These are phyloP conservation scores for Collichthys lucidus DNA, from an alignment of 2,113 vertebrate species.

Conservation along the genomic window DNA sequence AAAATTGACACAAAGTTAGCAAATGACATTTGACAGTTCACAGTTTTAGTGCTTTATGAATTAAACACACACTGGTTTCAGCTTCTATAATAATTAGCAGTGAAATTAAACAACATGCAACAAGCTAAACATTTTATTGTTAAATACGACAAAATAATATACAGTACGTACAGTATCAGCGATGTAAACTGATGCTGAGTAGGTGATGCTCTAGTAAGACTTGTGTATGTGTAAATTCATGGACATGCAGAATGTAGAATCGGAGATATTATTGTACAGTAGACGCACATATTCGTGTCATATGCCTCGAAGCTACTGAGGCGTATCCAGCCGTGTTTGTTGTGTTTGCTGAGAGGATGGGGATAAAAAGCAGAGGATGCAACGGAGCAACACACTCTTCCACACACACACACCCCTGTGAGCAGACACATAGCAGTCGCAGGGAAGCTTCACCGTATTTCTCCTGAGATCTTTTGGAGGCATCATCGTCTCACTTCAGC, in stretches of 20 bases:
- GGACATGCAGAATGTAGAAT: neutral
- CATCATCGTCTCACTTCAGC: slow-evolving; percentile 63
- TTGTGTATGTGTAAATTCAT: neutral
- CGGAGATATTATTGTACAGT: slow-evolving; percentile 20
- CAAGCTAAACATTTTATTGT: neutral
- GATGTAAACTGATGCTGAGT: neutral
- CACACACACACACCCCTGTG: slow-evolving; percentile 12
- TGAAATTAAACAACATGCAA: neutral
- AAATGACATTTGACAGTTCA: too few relatives aligned
- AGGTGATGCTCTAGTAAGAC: neutral
- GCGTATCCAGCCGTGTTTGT: slow-evolving; percentile 35
- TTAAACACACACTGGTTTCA: too few relatives aligned
- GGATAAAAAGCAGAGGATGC: slow-evolving; percentile 48
- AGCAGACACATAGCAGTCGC: slow-evolving; percentile 38
- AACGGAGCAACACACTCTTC: slow-evolving; percentile 40
- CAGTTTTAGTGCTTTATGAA: too few relatives aligned
- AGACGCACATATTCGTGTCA: neutral
- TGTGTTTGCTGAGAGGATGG: slow-evolving; percentile 33
- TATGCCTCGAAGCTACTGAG: slow-evolving; percentile 30
- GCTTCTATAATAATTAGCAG: neutral
- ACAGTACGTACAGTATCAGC: neutral
- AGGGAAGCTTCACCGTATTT: slow-evolving; percentile 52
- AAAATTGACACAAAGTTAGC: too few relatives aligned
- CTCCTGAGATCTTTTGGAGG: slow-evolving; percentile 62
- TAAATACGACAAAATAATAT: neutral